phyloP scores from a whole-genome alignment of 2,888 invertebrate genomes.

The Bruchidius siliquastri region DNA sequence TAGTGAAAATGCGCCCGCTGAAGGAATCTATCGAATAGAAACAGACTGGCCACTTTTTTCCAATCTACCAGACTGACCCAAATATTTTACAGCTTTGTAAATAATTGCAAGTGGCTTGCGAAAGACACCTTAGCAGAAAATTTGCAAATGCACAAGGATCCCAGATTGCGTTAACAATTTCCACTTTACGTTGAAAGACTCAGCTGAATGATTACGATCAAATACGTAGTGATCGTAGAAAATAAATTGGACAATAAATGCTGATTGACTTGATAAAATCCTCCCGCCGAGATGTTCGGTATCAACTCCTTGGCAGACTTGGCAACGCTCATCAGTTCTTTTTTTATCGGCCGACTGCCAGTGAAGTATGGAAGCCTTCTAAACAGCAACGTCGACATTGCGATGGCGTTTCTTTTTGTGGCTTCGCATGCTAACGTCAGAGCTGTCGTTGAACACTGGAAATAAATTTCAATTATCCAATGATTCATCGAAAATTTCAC shows the following conservation, averaged over 20 bases:
- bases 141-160: too few species aligned
- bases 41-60: too few species aligned
- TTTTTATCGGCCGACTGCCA: conserved; percentile 1
- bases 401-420: conserved; percentile 8
- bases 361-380: background rate
- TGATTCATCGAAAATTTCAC: background rate
- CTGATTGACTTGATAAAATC: conserved; percentile 16
- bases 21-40: too few species aligned
- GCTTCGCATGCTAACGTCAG: conserved; percentile 13
- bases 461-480: background rate
- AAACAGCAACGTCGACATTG: background rate
- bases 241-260: conserved; percentile 12
- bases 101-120: background rate
- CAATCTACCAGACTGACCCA: too few species aligned
- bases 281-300: conserved; percentile 15
- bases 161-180: background rate
- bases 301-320: conserved; percentile 15
- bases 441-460: conserved; percentile 11
- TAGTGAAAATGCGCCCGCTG: too few species aligned
- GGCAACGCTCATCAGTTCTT: conserved; percentile 13
- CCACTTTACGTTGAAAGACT: background rate
- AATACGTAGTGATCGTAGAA: conserved; percentile 15
- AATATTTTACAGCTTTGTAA: too few species aligned
- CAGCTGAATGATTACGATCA: conserved; percentile 18
- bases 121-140: too few species aligned